Evolutionary conservation across 2,888 invertebrate species (phyloP), one percentile per base, ranked within the genome.

Genomic region (Callyntrura sp.): DNA sequence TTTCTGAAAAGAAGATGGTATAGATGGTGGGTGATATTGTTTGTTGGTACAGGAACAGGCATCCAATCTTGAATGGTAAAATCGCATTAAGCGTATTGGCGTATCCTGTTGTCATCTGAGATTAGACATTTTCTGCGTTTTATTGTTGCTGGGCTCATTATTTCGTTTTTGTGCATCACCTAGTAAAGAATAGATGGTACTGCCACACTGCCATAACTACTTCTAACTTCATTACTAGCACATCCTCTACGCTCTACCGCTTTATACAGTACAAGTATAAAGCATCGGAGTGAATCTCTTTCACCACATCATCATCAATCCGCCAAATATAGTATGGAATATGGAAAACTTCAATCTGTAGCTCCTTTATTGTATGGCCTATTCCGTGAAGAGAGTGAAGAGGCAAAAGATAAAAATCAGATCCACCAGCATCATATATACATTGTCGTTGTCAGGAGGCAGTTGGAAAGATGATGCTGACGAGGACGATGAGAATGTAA

Each of bases 401-500:
- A 73, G 55, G 51, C 70, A 28, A 62, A 55, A 86, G 86, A 86
- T 48, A 51, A 45, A 79, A 78, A 78, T 86, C 86, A 78, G 51
- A 55, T 79, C 78, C 86, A 79, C 35, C 6, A 35, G 35, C 11
- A 51, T n/a, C 20, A 60, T 1, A 17, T 17, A 5, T 17, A 60
- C 9, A n/a, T 20, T n/a, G 60, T 60, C 8, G 60, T 9, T 20
- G n/a, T 51, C 51, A 51, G n/a, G n/a, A 51, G n/a, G n/a, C 9
- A 14, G 14, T 25, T 25, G 5, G 68, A 28, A 12, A 6, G 57
- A 78, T 55, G 55, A 25, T 78, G 70, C 35, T 55, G 35, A 68
- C n/a, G 51, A 86, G n/a, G 83, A 88, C 79, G 83, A 78, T 78
- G 76, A 60, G 88, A 88, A 83, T 88, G 78, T 88, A 88, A 88